Base-by-base conservation (phyloP, 2,113 vertebrate species). In the Lycocorax pyrrhopterus region DNA sequence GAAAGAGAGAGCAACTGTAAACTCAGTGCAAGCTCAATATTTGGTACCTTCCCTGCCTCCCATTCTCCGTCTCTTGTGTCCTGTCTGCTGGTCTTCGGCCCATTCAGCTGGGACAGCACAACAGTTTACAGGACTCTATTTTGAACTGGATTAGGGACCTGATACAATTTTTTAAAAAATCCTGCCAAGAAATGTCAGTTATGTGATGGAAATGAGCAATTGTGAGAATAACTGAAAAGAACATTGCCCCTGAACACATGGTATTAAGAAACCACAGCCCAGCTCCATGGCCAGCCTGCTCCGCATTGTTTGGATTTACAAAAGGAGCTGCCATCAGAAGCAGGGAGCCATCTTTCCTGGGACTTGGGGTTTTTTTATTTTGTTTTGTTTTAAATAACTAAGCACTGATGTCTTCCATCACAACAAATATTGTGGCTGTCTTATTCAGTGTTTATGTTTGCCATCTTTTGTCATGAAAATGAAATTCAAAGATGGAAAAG, bases 151-250 rank as follows among this genome's bases (percentile, higher is more conserved):
- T 74, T 90, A 84, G 46, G 46, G 46, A 67, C 33, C 23, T 86
- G 27, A 84, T 78, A 58, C 4, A 1, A 83, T 41, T 41, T 41
- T 39, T 88, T 16, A 12, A 18, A 62, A 63, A 84, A n/a, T 86
- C 47, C 44, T 92, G 33, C 56, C 68, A 87, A 92, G 47, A 92
- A 93, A 81, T 78, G 56, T 74, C 64, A 78, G 43, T 59, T 93
- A 52, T 78, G 56, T 81, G 76, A 92, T 75, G 62, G 66, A 82
- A 95, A 84, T 4, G 3, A 71, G 53, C 0, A 3, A 68, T 52
- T 77, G 86, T 75, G 80, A 95, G 64, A 81, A 62, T 46, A 90
- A 90, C 52, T 84, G 76, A 90, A 95, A 92, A 67, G 56, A 94
- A 35, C 89, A 52, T 29, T 81, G 17, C 39, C 64, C 72, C 80